Evolutionary conservation across 1,140 invertebrate species (phyloP), one percentile per base, ranked within the genome.

Genomic region (Schlechtendalia chinensis): DNA sequence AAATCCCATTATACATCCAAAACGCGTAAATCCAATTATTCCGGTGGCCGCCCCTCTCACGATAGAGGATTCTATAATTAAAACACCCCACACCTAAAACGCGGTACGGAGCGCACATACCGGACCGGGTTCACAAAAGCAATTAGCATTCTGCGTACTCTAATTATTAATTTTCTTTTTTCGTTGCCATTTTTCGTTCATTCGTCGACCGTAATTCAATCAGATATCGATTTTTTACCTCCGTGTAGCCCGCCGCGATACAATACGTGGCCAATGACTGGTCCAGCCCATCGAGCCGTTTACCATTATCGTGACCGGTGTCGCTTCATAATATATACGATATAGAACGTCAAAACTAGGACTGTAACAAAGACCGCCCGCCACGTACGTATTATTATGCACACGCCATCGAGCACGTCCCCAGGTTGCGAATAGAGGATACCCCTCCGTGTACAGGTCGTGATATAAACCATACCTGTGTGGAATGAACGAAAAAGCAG

Each of bases 1-100:
- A 50, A 69, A 69, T 69, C 67, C 67, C 67, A 69, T 69, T 69
- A 69, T 69, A 27, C 39, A 24, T 27, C 22, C 47, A 24, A 50
- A 50, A 69, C 45, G 67, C 45, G 67, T 69, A 69, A 69, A 69
- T 69, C 67, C 67, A 69, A 69, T 69, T 69, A 69, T 69, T 69
- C 67, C 45, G 24, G 67, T 69, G 22, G 22, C 39, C 67, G 47
- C 14, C 67, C 45, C 67, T 47, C 45, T 17, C n/a, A n/a, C 22
- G 45, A 69, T 67, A 27, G 45, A 27, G 67, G 14, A 50, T 69
- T 69, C 67, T 69, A 69, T 69, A 69, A 69, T 69, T 69, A 69
- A 69, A 69, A 69, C 45, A 69, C 67, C 67, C 67, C 67, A 4
- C 39, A 8, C 45, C 32, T 19, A 69, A n/a, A 69, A 69, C 11